phyloP scores from a whole-genome alignment of 1,140 invertebrate genomes.

The Bradysia coprophila region DNA sequence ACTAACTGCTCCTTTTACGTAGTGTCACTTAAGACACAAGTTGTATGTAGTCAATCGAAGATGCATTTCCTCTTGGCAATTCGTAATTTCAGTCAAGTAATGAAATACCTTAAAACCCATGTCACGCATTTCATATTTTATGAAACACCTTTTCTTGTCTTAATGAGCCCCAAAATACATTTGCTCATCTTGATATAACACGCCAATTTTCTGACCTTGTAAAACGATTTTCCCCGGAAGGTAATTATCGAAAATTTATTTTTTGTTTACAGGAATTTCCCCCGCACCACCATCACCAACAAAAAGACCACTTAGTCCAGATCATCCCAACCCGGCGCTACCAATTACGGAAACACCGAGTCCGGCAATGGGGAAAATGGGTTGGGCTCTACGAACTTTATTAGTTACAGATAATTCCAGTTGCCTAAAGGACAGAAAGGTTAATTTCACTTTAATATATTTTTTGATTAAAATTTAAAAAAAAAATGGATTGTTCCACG shows the following conservation, averaged over 20 bases:
- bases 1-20: no score
- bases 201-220: no score
- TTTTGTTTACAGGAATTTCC: conserved; percentile 15
- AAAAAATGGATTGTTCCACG: no score
- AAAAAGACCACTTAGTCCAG: conserved; percentile 31
- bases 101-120: neutral
- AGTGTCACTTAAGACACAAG: no score
- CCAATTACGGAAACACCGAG: conserved; percentile 43
- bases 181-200: neutral
- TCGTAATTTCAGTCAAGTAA: neutral
- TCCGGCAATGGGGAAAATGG: conserved; percentile 40
- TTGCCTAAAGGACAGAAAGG: conserved; percentile 37
- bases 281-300: conserved; percentile 24
- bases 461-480: neutral
- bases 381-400: conserved; percentile 47
- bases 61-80: no score
- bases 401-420: conserved; percentile 39
- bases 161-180: neutral
- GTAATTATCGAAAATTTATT: neutral
- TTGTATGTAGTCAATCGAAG: no score
- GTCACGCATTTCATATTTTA: no score
- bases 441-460: conserved; percentile 10
- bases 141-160: no score
- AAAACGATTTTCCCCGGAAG: no score
- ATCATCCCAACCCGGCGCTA: conserved; percentile 36